These are phyloP conservation scores for Penelope pileata DNA, from an alignment of 2,113 vertebrate species.

Conservation along the genomic window DNA sequence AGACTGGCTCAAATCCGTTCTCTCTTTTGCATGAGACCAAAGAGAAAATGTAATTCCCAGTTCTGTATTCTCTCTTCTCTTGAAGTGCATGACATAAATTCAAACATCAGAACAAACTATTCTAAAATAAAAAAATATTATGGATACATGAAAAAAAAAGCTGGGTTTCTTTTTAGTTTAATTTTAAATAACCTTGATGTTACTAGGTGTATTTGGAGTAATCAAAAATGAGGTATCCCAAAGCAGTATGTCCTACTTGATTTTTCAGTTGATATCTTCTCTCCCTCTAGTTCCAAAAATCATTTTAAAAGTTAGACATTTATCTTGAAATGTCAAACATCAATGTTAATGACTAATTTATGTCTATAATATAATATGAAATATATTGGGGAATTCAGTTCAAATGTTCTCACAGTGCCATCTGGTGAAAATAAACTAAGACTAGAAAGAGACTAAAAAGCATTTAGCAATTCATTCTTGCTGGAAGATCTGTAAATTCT, in stretches of 20 bases:
- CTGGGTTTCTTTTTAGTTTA: not conserved
- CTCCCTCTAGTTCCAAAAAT: not conserved
- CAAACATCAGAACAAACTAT: not conserved
- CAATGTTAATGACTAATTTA: not conserved
- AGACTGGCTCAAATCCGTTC: not conserved
- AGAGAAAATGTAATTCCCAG: not conserved
- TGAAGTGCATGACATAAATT: not conserved
- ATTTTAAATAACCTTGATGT: not conserved
- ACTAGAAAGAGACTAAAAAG: not conserved
- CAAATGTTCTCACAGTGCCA: conserved; percentile 50
- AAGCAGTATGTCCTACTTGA: not conserved
- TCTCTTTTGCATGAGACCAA: not conserved
- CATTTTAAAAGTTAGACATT: not conserved
- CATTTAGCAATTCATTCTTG: not conserved
- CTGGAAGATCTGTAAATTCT: not conserved
- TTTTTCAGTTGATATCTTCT: not conserved
- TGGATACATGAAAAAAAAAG: not conserved
- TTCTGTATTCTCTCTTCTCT: not conserved
- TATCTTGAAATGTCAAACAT: not conserved
- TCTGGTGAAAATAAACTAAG: conserved; percentile 35
- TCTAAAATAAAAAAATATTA: not conserved
- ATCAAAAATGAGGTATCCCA: not conserved
- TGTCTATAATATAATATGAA: not conserved
- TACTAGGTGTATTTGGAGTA: not conserved
- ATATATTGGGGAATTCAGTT: not conserved